These are phyloP conservation scores for Syritta pipiens DNA, from an alignment of 2,888 invertebrate genomes.

Conservation along the genomic window DNA sequence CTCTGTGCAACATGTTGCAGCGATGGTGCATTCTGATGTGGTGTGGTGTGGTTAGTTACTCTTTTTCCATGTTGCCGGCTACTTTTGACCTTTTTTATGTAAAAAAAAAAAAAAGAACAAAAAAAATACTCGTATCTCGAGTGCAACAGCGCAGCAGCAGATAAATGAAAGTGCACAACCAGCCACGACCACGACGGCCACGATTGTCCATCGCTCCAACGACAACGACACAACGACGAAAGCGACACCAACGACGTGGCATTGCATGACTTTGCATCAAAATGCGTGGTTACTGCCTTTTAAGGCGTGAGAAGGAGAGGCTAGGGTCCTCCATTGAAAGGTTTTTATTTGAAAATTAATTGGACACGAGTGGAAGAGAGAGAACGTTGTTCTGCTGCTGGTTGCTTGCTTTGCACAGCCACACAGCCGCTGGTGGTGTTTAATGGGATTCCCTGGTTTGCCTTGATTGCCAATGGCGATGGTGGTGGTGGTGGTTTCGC, in stretches of 20 bases:
- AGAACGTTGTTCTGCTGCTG: neutral
- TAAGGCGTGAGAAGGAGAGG: conserved; percentile 39
- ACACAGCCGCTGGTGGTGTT: too few relatives aligned
- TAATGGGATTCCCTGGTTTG: too few relatives aligned
- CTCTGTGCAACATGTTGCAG: conserved; percentile 34
- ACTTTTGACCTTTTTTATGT: conserved; percentile 53
- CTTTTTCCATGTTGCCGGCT: conserved; percentile 32
- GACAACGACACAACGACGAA: neutral
- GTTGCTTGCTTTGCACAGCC: too few relatives aligned
- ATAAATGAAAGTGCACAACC: conserved; percentile 61
- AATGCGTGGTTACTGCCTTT: conserved; percentile 55
- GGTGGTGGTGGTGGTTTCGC: too few relatives aligned
- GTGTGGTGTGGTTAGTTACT: conserved; percentile 27
- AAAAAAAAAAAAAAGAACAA: neutral
- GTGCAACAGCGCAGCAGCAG: conserved; percentile 32
- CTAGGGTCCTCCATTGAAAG: conserved; percentile 7
- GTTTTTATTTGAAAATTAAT: conserved; percentile 64
- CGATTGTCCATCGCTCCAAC: conserved; percentile 18
- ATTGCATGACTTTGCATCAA: conserved; percentile 47
- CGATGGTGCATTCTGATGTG: neutral
- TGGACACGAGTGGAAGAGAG: conserved; percentile 43
- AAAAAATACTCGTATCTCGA: conserved; percentile 6
- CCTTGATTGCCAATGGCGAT: too few relatives aligned
- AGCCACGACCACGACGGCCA: conserved; percentile 27
- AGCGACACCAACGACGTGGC: conserved; percentile 22